phyloP scores from a whole-genome alignment of 2,888 invertebrate species.

The Platycheirus albimanus region DNA sequence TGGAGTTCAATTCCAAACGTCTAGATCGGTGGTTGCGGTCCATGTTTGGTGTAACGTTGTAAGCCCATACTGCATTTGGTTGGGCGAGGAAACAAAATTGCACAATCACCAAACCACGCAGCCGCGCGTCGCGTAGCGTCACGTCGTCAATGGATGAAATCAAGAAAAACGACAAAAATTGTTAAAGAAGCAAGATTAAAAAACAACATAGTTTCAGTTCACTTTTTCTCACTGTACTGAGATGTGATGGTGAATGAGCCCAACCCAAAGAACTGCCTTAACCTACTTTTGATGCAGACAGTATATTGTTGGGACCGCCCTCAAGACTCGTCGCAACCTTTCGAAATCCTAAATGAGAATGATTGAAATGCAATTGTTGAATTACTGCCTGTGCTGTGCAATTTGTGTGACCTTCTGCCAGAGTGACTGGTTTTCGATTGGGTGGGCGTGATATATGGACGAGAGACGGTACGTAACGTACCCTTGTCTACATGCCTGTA shows the following conservation, averaged over 20 bases:
- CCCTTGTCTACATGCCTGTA: background rate
- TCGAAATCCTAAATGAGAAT: constrained; percentile 27
- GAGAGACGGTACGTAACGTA: background rate
- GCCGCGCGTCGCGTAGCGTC: background rate
- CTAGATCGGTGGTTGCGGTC: constrained; percentile 21
- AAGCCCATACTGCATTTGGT: constrained; percentile 44
- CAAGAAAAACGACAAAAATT: constrained; percentile 24
- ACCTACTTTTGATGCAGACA: constrained; percentile 75
- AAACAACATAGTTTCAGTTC: constrained; percentile 38
- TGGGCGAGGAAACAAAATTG: constrained; percentile 57
- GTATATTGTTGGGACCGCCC: constrained; percentile 46
- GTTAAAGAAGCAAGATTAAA: constrained; percentile 8
- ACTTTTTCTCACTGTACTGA: constrained; percentile 54
- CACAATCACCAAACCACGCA: constrained; percentile 39
- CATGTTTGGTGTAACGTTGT: constrained; percentile 1
- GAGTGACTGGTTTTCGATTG: constrained; percentile 43
- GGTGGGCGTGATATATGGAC: background rate
- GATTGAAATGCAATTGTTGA: constrained; percentile 33
- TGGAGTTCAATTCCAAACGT: constrained; percentile 68
- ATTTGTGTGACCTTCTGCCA: constrained; percentile 62
- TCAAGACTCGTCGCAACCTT: constrained; percentile 70
- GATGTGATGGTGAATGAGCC: constrained; percentile 21
- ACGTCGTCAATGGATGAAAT: constrained; percentile 19
- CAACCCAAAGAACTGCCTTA: constrained; percentile 76
- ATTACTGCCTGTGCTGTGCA: constrained; percentile 31